These are phyloP conservation scores for Drosophila suzukii DNA, from an alignment of 1,140 invertebrate genomes.

Conservation along the genomic window DNA sequence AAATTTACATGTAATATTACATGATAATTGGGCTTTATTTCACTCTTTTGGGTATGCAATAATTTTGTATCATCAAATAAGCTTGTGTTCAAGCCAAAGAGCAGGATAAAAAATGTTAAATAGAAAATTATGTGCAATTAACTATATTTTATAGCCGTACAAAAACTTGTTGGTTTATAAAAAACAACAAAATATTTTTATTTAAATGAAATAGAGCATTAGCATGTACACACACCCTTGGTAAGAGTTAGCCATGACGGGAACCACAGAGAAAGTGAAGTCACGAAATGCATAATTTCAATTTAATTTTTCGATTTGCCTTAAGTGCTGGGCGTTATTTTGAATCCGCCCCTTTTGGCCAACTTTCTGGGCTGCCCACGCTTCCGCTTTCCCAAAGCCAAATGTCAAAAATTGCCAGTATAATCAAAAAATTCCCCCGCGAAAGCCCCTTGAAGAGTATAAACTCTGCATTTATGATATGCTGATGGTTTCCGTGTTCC, in stretches of 20 bases:
- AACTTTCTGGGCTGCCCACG: constrained; percentile 9
- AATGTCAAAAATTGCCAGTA: constrained; percentile 13
- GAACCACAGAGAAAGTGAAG: constrained; percentile 27
- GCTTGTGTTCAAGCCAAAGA: too few species aligned
- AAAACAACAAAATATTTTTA: too few species aligned
- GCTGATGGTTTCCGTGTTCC: constrained; percentile 28
- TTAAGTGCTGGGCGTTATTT: constrained; percentile 38
- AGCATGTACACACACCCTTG: constrained; percentile 4
- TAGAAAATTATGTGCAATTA: not conserved
- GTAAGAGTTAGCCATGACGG: not conserved
- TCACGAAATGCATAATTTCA: constrained; percentile 26
- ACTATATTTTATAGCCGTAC: too few species aligned
- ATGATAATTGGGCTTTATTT: not conserved
- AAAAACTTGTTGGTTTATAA: too few species aligned
- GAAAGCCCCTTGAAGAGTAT: not conserved
- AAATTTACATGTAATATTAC: not conserved
- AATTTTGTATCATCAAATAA: not conserved
- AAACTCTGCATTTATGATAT: constrained; percentile 38
- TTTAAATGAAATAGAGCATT: too few species aligned
- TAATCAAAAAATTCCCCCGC: constrained; percentile 27
- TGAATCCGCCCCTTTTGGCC: constrained; percentile 31
- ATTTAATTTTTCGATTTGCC: constrained; percentile 36
- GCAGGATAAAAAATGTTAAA: not conserved
- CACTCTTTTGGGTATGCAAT: constrained; percentile 3
- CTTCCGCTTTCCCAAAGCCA: constrained; percentile 14